phyloP scores from a whole-genome alignment of 2,113 vertebrate species.

The Nettapus auritus region DNA sequence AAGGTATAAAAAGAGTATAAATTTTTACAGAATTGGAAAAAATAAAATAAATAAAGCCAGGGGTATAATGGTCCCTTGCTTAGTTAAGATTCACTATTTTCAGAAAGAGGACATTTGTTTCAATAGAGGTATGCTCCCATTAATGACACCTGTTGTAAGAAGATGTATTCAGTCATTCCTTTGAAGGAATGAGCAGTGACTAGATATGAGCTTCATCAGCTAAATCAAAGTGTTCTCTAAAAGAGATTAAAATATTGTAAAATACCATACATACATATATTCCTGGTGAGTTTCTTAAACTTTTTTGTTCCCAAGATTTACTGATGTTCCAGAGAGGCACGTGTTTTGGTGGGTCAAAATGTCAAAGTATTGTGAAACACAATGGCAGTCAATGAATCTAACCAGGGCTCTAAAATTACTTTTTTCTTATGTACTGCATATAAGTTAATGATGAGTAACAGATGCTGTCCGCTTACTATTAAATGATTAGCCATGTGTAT shows the following conservation, averaged over 20 bases:
- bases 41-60: neutral
- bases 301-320: neutral
- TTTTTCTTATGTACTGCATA: neutral
- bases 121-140: neutral
- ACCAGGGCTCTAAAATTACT: neutral
- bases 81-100: neutral
- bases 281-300: neutral
- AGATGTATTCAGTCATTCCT: neutral
- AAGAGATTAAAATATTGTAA: neutral
- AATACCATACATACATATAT: neutral
- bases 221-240: neutral
- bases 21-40: neutral
- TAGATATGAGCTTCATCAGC: neutral
- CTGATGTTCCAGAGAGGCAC: neutral
- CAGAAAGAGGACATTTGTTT: neutral
- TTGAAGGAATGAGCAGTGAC: neutral
- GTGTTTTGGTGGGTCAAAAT: neutral
- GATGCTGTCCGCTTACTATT: neutral
- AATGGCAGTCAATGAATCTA: neutral
- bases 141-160: neutral
- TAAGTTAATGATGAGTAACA: neutral
- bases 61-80: neutral
- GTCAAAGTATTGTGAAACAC: neutral
- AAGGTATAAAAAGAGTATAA: neutral
- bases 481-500: neutral